Base-by-base conservation (phyloP, 2,113 vertebrate genomes). In the Picathartes gymnocephalus region DNA sequence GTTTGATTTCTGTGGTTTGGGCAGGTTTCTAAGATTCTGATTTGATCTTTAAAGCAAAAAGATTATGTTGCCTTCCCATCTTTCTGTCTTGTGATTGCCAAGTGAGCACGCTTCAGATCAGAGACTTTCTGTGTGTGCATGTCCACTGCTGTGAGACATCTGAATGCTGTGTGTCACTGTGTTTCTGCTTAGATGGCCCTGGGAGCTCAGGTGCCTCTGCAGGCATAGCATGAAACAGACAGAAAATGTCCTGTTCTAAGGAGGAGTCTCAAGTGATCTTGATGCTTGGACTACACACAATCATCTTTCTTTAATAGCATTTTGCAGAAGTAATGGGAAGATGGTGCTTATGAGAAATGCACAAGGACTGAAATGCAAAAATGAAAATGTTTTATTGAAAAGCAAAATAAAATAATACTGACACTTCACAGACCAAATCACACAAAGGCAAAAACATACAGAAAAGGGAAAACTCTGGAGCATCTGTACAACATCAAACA, bases 351-450 rank as follows among this genome's bases (percentile, higher is more conserved):
- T 80, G 95, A 94, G 89, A 95, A 96, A 94, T 85, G 94, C 66
- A 90, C 94, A 77, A 54, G 83, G 88, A 92, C 85, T 79, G 91
- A 98, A 98, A 97, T 96, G 96, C 91, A 96, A 97, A 97, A 97
- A 77, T 96, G 94, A 98, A 98, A 98, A 98, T 97, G 96, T 95
- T 98, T 98, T 98, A 98, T 98, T 98, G 91, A 94, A 96, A 98
- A 96, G 88, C 81, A 94, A 96, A 97, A 97, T 93, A 96, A 98
- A 98, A 96, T 95, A 97, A 97, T 73, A 97, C 89, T 66, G 71
- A 92, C n/a, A 37, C 53, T 70, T 96, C 82, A 91, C 81, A 96
- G 70, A 95, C 48, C 40, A 92, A 92, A 88, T 92, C 93, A 79
- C 88, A 95, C 40, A 94, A 93, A 92, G 50, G 83, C 58, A 87